Evolutionary conservation across 2,797 vertebrate genomes (phyloP), one percentile per base, ranked within the genome.

Genomic region (Syndactyla subalaris): DNA sequence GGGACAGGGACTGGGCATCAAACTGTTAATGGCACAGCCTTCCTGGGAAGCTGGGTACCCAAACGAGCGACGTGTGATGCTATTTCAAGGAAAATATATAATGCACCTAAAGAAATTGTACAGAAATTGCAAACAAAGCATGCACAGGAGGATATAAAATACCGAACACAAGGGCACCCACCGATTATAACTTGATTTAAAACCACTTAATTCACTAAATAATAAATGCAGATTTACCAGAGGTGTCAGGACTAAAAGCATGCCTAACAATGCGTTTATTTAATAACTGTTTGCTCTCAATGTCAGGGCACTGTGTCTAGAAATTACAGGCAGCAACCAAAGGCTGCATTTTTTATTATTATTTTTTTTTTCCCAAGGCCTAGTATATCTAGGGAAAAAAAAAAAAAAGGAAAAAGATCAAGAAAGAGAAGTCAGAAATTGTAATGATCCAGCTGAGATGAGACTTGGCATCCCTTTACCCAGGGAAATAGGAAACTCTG

Each of bases 191-290:
- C 92, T 92, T 96, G 93, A 96, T 96, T 96, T 96, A 96, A 96
- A 96, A 57, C 82, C 92, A 84, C 95, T 93, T 97, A 96, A 95
- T 96, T 96, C 93, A 85, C 93, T 95, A 94, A 95, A 95, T 95
- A 96, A 96, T 91, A 94, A 93, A 96, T 95, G 91, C 92, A 95
- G 93, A 96, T 97, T 96, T 97, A 94, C 93, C 92, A 92, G 91
- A 85, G 87, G 79, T 96, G 93, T 94, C 93, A 96, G 89, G 91
- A 94, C 95, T 95, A 88, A 96, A 93, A 94, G 91, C 95, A 97
- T 94, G 88, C 93, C 95, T 84, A 95, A 96, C 96, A 95, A 97
- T 94, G 87, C 38, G 2, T 49, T 95, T 91, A 94, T 94, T 96
- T 96, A 91, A 95, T 92, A 96, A 93, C 76, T 93, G 91, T 91